Conservation (phyloP, 2,888 invertebrate species). For the Azorinus chamasolen region DNA sequence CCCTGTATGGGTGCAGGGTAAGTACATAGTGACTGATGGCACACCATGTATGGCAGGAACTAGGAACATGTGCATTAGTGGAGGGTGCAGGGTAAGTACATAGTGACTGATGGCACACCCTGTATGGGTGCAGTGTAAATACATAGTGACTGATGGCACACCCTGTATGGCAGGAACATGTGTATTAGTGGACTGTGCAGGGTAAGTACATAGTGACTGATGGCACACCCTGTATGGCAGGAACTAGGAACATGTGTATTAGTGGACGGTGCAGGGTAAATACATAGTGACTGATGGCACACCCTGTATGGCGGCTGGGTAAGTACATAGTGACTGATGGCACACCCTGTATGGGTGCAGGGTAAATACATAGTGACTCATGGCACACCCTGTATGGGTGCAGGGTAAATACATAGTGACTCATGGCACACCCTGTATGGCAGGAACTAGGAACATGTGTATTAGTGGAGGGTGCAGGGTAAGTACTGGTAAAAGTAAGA, state of each 20-base stretch:
- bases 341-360: constrained; percentile 93
- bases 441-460: constrained; percentile 94
- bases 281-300: constrained; percentile 88
- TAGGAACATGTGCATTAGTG: constrained; percentile 94
- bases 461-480: constrained; percentile 92
- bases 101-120: constrained; percentile 89
- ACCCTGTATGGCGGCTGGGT: too few species aligned
- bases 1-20: too few species aligned
- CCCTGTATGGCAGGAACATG: constrained; percentile 94
- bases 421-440: constrained; percentile 92
- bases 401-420: constrained; percentile 78
- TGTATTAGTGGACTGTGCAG: constrained; percentile 93
- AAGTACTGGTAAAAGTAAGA: too few species aligned
- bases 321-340: too few species aligned
- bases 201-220: constrained; percentile 87
- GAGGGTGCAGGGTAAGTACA: constrained; percentile 91
- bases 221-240: background rate
- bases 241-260: too few species aligned
- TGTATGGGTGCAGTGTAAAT: constrained; percentile 84
- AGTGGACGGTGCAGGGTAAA: constrained; percentile 82
- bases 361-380: constrained; percentile 92
- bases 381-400: constrained; percentile 88
- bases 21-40: constrained; percentile 89
- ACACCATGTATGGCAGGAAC: constrained; percentile 94
- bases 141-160: constrained; percentile 88